A percentile compares a stretch with the other conserved stretches of the same genome.
Evolutionary conservation across 1,140 invertebrate species (phyloP).

Genomic region (Drosophila kanapiae): DNA sequence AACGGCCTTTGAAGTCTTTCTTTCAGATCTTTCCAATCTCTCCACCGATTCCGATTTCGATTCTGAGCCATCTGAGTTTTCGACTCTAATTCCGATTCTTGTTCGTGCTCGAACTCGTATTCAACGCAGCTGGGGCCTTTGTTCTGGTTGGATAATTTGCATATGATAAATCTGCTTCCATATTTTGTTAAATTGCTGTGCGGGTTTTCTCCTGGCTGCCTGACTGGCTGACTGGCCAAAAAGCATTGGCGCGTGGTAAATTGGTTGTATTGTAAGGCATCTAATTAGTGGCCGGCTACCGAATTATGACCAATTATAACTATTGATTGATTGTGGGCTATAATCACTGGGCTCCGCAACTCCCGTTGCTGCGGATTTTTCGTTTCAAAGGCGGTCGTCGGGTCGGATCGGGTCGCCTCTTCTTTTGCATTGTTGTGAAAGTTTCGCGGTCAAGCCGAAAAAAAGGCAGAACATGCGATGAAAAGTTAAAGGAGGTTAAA

Average conservation of each 20-base stretch:
- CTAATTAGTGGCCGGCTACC: conserved; percentile 78
- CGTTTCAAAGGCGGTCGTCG: conserved; percentile 2
- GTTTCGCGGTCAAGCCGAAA: conserved; percentile 22
- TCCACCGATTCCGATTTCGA: conserved; percentile 6
- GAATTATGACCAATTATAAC: conserved; percentile 77
- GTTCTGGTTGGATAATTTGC: conserved; percentile 61
- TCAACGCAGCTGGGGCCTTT: conserved; percentile 39
- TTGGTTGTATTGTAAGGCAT: conserved; percentile 74
- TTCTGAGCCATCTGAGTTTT: neutral
- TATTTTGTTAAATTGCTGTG: conserved; percentile 71
- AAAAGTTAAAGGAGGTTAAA: conserved; percentile 11
- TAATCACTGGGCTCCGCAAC: conserved; percentile 42
- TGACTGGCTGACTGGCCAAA: conserved; percentile 38
- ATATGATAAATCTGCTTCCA: conserved; percentile 80
- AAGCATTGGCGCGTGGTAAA: conserved; percentile 63
- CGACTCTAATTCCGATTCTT: conserved; percentile 42
- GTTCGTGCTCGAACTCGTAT: conserved; percentile 34
- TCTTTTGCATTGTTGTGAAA: conserved; percentile 50
- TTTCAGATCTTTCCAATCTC: conserved; percentile 15
- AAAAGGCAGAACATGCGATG: neutral
- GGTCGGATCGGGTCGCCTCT: neutral
- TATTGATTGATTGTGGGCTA: conserved; percentile 59
- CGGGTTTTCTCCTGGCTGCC: conserved; percentile 36
- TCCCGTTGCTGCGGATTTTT: conserved; percentile 37
- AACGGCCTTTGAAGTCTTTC: conserved; percentile 30